phyloP scores from a whole-genome alignment of 1,140 invertebrate species.

The Euura saliciscinereae region DNA sequence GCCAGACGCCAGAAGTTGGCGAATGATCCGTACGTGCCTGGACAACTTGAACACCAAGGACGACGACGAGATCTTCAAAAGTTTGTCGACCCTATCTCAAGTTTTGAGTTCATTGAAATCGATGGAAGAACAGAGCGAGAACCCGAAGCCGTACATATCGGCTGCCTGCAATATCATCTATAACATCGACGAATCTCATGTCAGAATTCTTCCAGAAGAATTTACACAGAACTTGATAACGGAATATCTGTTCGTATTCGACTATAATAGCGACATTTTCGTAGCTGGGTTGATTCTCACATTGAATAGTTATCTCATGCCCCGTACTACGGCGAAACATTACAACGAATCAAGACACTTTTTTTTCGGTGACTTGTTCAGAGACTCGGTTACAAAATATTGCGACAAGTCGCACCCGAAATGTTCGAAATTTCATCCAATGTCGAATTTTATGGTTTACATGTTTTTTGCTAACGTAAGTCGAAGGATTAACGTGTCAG shows the following conservation, averaged over 20 bases:
- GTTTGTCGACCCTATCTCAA: neutral
- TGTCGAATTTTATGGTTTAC: conserved; percentile 19
- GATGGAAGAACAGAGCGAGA: neutral
- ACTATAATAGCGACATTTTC: neutral
- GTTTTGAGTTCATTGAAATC: neutral
- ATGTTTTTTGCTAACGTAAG: too few relatives aligned
- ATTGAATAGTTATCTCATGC: conserved; percentile 11
- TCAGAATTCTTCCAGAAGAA: conserved; percentile 24
- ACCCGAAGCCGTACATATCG: fast-evolving
- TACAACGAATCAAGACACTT: conserved; percentile 16
- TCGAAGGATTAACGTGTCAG: too few relatives aligned
- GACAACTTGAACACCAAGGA: conserved; percentile 15
- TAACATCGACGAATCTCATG: conserved; percentile 7
- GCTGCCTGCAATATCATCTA: neutral
- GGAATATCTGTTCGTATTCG: conserved; percentile 24
- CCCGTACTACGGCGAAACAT: neutral
- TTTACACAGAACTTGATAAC: conserved; percentile 20
- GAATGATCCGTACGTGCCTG: conserved; percentile 26
- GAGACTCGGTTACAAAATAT: neutral
- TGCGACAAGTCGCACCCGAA: conserved; percentile 20
- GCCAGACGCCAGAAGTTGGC: conserved; percentile 29
- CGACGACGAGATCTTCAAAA: conserved; percentile 24
- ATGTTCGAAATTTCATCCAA: neutral
- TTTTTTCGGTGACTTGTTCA: conserved; percentile 16
- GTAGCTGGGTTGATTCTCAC: neutral